phyloP scores from a whole-genome alignment of 92 coral and sea anemone genomes.

The Umimayanthus kanabou region DNA sequence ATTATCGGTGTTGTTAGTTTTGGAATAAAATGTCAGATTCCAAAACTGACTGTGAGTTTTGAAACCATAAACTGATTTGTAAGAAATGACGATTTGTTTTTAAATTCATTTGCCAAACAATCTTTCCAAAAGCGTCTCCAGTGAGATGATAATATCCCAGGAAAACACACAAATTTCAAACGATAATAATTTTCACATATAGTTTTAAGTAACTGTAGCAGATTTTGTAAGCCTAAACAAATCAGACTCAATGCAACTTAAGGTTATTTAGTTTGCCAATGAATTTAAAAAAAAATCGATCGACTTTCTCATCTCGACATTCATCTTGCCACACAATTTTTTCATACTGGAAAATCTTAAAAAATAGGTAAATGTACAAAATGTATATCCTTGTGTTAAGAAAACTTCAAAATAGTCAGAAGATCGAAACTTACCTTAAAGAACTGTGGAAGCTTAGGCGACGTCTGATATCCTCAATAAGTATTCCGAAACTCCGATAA shows the following conservation, averaged over 20 bases:
- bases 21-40: not conserved
- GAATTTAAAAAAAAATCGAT: not conserved
- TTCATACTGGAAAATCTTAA: not conserved
- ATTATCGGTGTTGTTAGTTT: not conserved
- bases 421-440: slow-evolving; percentile 4
- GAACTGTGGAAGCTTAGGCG: not conserved
- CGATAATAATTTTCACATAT: not conserved
- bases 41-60: not conserved
- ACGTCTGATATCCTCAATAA: not conserved
- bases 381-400: not conserved
- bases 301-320: not conserved
- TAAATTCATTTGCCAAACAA: not conserved
- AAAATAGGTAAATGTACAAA: not conserved
- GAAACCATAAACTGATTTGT: not conserved
- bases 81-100: not conserved
- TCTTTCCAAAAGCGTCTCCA: not conserved
- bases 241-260: not conserved
- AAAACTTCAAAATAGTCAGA: not conserved
- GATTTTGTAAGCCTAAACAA: not conserved
- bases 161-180: not conserved
- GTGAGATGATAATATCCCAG: not conserved
- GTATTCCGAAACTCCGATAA: slow-evolving; percentile 3
- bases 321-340: not conserved
- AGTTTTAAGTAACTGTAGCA: not conserved
- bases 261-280: not conserved